These are phyloP conservation scores for Eupelmus urozonus DNA, from an alignment of 2,888 invertebrate species.

Conservation along the genomic window DNA sequence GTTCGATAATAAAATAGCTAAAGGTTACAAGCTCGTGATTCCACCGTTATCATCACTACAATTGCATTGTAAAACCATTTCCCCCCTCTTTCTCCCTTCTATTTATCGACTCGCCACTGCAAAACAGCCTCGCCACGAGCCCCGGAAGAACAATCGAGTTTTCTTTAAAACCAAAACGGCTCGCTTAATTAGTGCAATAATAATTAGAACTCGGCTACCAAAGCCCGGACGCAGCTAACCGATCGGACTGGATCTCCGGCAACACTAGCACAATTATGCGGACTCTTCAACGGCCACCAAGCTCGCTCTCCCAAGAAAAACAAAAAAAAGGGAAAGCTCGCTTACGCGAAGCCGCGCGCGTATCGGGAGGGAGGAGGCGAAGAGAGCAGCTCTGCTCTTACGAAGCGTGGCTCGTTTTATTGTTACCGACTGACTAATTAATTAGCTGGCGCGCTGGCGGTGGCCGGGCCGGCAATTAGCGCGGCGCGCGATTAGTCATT, in stretches of 20 bases:
- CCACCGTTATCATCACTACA: too few relatives aligned
- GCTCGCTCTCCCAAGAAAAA: neutral
- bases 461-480: constrained; percentile 63
- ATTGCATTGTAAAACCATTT: too few relatives aligned
- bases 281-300: constrained; percentile 17
- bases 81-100: too few relatives aligned
- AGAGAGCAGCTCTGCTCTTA: neutral
- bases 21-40: too few relatives aligned
- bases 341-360: neutral
- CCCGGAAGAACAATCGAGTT: too few relatives aligned
- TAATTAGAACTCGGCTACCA: constrained; percentile 68
- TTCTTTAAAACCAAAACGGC: too few relatives aligned
- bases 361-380: neutral
- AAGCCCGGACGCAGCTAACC: neutral
- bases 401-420: constrained; percentile 42
- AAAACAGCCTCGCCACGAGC: too few relatives aligned
- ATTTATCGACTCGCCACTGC: too few relatives aligned
- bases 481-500: constrained; percentile 66
- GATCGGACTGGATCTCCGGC: constrained; percentile 1
- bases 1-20: too few relatives aligned
- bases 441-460: constrained; percentile 65
- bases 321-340: neutral
- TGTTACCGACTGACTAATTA: constrained; percentile 68
- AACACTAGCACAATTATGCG: constrained; percentile 18
- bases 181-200: constrained; percentile 68